A percentile compares a stretch with the other conserved stretches of the same genome.
phyloP scores from a whole-genome alignment of 2,797 vertebrate species.

The Microctenopoma steveboyesi region DNA sequence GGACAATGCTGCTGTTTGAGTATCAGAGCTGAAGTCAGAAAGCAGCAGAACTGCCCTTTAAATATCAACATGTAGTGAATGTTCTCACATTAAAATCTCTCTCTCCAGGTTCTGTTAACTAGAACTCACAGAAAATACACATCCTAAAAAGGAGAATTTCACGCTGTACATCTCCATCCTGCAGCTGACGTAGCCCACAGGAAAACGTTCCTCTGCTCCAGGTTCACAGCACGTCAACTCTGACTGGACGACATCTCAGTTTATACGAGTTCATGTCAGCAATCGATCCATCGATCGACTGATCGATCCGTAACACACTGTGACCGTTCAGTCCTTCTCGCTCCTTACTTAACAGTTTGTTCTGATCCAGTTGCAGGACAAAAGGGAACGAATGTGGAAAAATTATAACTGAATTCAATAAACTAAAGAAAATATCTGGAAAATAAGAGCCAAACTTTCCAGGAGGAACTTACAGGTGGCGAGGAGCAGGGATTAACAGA shows the following conservation, averaged over 20 bases:
- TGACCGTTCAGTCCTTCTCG: not conserved
- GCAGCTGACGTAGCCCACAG: not conserved
- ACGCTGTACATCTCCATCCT: conserved; percentile 22
- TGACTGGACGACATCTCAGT: conserved; percentile 10
- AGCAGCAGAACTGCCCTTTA: conserved; percentile 4
- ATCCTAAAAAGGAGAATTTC: conserved; percentile 29
- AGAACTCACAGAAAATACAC: conserved; percentile 35
- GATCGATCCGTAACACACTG: not conserved
- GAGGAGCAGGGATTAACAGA: not conserved
- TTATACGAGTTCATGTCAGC: conserved; percentile 20
- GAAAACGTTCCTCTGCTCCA: conserved; percentile 5
- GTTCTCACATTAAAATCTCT: conserved; percentile 8
- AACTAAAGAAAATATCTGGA: not conserved
- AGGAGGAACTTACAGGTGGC: not conserved
- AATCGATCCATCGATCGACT: not conserved
- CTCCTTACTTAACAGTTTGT: not conserved
- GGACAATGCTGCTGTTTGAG: not conserved
- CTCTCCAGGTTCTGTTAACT: conserved; percentile 6
- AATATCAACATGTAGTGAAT: conserved; percentile 46
- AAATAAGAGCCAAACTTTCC: not conserved
- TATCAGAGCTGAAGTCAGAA: conserved; percentile 2
- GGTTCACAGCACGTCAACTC: not conserved
- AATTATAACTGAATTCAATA: conserved; percentile 7
- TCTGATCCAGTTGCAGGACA: conserved; percentile 3
- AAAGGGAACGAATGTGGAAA: not conserved